Evolutionary conservation across 1,140 invertebrate genomes (phyloP).

Genomic region (Trissolcus basalis): DNA sequence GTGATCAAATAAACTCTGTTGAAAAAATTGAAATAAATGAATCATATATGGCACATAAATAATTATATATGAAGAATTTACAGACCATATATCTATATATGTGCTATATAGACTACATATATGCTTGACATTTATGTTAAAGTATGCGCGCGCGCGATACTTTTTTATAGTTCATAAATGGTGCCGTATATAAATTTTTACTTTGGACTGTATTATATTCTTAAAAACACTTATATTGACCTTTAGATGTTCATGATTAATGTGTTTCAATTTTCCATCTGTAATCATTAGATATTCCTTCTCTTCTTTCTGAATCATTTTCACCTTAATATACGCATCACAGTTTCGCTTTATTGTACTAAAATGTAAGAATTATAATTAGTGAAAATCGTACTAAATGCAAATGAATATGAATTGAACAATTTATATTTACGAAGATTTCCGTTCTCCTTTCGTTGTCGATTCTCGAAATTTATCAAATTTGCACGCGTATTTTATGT

Average conservation of each 20-base stretch:
- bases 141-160: too few relatives aligned
- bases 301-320: not conserved
- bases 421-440: constrained; percentile 7
- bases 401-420: too few relatives aligned
- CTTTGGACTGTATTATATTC: not conserved
- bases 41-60: too few relatives aligned
- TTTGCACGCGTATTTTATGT: not conserved
- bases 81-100: too few relatives aligned
- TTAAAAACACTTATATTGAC: too few relatives aligned
- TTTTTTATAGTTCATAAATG: too few relatives aligned
- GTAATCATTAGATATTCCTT: constrained; percentile 1
- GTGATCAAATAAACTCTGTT: not conserved
- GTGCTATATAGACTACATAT: too few relatives aligned
- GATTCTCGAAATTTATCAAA: not conserved
- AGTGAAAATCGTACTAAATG: too few relatives aligned
- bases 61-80: too few relatives aligned
- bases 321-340: not conserved
- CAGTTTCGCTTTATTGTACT: constrained; percentile 7
- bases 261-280: not conserved
- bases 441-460: not conserved
- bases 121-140: too few relatives aligned
- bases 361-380: too few relatives aligned
- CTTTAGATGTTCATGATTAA: constrained; percentile 3
- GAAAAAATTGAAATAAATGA: too few relatives aligned
- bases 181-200: not conserved